Evolutionary conservation across 2,113 vertebrate genomes (phyloP).

Genomic region (Mystacornis crossleyi): DNA sequence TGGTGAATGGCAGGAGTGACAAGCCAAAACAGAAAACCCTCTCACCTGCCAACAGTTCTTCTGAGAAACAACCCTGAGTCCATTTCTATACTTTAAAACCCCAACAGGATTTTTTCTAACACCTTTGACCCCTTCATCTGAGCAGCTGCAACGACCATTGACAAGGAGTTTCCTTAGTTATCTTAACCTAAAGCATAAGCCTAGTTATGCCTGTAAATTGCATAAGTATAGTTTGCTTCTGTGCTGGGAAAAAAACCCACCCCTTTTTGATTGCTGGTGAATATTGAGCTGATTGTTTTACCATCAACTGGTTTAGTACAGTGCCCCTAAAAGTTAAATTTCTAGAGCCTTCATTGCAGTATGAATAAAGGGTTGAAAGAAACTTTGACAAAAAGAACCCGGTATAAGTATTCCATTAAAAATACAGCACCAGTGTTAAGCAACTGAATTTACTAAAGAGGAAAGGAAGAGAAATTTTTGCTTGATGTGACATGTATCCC

Average conservation of each 20-base stretch:
- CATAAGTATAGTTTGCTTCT: fast-evolving
- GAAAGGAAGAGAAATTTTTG: not conserved
- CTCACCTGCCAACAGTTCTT: not conserved
- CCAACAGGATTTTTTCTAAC: not conserved
- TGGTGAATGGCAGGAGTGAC: not conserved
- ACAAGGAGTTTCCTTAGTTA: not conserved
- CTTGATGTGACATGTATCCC: not conserved
- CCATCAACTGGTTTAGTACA: not conserved
- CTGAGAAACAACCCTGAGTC: not conserved
- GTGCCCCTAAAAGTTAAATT: not conserved
- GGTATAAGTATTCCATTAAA: not conserved
- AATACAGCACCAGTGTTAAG: not conserved
- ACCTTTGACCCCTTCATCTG: not conserved
- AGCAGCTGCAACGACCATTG: not conserved
- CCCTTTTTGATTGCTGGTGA: not conserved
- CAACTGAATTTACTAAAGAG: not conserved
- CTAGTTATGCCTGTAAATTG: not conserved
- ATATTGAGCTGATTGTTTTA: not conserved
- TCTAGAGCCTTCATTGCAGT: not conserved
- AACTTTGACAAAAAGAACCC: not conserved
- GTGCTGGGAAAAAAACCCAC: not conserved
- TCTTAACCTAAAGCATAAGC: not conserved
- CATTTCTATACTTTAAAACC: not conserved
- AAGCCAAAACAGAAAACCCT: not conserved
- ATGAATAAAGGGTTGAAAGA: not conserved